phyloP scores from a whole-genome alignment of 92 coral and sea anemone genomes.

The Plumapathes pennacea region DNA sequence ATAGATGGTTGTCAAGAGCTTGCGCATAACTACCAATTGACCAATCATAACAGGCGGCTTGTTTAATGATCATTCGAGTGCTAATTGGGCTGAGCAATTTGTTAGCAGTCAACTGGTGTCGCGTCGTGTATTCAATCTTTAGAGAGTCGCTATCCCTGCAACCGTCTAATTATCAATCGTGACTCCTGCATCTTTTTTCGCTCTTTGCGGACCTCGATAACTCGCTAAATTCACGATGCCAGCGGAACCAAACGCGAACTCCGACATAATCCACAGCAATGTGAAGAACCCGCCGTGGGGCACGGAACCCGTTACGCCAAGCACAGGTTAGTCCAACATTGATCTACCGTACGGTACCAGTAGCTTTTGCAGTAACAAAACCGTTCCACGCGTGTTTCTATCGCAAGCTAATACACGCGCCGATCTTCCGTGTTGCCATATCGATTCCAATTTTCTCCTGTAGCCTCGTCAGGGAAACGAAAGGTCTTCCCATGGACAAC shows the following conservation, averaged over 20 bases:
- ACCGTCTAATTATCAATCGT: too few species aligned
- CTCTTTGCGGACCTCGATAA: too few species aligned
- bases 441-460: conserved; percentile 15
- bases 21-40: too few species aligned
- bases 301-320: conserved; percentile 84
- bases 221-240: too few species aligned
- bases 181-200: too few species aligned
- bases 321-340: conserved; percentile 36
- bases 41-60: too few species aligned
- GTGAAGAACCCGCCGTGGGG: conserved; percentile 96
- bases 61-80: too few species aligned
- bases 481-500: conserved; percentile 89
- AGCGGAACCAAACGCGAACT: conserved; percentile 45
- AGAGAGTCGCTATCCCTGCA: too few species aligned
- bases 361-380: background rate
- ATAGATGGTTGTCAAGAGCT: too few species aligned
- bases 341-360: background rate
- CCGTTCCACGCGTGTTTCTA: background rate
- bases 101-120: too few species aligned
- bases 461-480: conserved; percentile 50
- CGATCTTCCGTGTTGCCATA: background rate
- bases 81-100: too few species aligned
- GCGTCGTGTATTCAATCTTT: too few species aligned
- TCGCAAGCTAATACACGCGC: conserved; percentile 18
- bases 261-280: conserved; percentile 62